phyloP scores from a whole-genome alignment of 2,113 vertebrate species.

The Lagenorhynchus albirostris region DNA sequence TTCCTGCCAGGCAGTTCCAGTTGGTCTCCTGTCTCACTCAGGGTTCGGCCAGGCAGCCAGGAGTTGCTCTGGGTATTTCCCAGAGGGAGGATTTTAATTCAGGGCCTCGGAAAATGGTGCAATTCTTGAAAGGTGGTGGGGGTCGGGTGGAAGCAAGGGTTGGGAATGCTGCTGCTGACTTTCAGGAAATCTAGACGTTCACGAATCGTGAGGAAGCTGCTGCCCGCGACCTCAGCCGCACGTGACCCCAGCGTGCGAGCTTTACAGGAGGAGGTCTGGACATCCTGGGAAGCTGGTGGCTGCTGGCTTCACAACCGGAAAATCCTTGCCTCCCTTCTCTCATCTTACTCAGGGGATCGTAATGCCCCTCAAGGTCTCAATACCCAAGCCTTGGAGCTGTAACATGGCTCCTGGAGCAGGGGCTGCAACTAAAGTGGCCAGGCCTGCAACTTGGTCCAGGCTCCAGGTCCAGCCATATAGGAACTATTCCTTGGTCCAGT shows the following conservation, averaged over 20 bases:
- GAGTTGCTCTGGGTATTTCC: not conserved
- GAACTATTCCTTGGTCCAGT: no score
- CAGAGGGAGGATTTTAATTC: not conserved
- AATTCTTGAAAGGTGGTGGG: not conserved
- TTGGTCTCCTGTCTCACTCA: not conserved
- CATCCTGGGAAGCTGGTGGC: accelerated
- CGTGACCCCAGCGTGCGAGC: accelerated
- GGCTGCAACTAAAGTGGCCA: no score
- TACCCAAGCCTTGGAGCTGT: not conserved
- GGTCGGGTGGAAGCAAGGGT: not conserved
- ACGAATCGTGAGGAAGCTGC: accelerated
- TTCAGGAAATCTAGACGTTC: not conserved
- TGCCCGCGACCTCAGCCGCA: not conserved
- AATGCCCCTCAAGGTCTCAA: not conserved
- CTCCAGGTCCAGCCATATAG: not conserved
- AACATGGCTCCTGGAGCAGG: not conserved
- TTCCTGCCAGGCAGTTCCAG: no score
- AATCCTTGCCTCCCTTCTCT: not conserved
- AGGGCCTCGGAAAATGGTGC: not conserved
- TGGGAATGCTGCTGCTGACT: not conserved
- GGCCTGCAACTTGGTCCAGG: not conserved
- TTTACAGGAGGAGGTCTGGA: not conserved
- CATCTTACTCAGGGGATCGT: accelerated
- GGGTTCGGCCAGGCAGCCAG: not conserved
- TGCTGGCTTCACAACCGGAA: accelerated